Evolutionary conservation across 2,113 vertebrate species (phyloP).

Genomic region (Cololabis saira): DNA sequence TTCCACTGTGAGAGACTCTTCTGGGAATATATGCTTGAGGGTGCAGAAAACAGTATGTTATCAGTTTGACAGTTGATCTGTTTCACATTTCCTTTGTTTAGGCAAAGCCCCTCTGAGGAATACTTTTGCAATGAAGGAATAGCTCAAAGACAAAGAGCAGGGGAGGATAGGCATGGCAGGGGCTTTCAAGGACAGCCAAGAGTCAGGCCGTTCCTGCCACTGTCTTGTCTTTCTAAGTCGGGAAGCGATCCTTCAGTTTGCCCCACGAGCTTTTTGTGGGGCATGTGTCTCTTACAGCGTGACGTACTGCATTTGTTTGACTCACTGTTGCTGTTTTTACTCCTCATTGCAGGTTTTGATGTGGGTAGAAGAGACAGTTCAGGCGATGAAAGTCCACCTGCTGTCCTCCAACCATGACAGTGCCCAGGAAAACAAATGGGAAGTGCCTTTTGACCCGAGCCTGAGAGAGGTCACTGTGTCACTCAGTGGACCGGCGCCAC

Average conservation of each 20-base stretch:
- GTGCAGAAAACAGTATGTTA: slow-evolving; percentile 73
- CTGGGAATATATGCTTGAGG: slow-evolving; percentile 61
- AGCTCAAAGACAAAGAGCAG: slow-evolving; percentile 54
- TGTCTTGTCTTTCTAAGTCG: slow-evolving; percentile 18
- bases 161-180: slow-evolving; percentile 1
- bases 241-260: slow-evolving; percentile 26
- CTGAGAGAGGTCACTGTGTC: slow-evolving; percentile 93
- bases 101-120: slow-evolving; percentile 53
- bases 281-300: neutral
- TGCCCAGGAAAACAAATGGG: slow-evolving; percentile 85
- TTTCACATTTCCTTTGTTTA: slow-evolving; percentile 74
- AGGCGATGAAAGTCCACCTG: slow-evolving; percentile 91
- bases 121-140: slow-evolving; percentile 59
- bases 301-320: neutral
- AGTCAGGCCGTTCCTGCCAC: slow-evolving; percentile 40
- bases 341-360: slow-evolving; percentile 85
- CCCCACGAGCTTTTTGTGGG: neutral
- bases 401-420: slow-evolving; percentile 89
- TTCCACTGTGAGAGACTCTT: slow-evolving; percentile 56
- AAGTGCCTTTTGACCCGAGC: slow-evolving; percentile 89
- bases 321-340: slow-evolving; percentile 10
- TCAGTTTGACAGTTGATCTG: slow-evolving; percentile 72
- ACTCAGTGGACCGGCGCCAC: slow-evolving; percentile 88
- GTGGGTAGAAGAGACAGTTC: slow-evolving; percentile 94
- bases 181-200: slow-evolving; percentile 12